Percentiles rank a stretch among this genome's conserved stretches.
Evolutionary conservation across 2,797 vertebrate genomes (phyloP).

Genomic region (Rhinogobio ventralis): DNA sequence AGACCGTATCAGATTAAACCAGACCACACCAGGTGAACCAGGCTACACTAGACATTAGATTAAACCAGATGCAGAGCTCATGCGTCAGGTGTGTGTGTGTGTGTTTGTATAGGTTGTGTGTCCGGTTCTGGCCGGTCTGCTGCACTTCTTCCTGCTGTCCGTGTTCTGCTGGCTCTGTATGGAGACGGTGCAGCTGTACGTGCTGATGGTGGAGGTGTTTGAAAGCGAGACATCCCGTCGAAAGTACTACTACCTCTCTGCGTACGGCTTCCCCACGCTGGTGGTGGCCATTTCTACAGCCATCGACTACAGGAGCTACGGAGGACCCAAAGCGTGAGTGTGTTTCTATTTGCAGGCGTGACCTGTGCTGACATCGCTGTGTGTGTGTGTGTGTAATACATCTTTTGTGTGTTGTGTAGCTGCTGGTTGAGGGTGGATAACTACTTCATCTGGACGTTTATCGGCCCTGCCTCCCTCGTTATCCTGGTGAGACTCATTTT

Average conservation of each 20-base stretch:
- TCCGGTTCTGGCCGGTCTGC: slow-evolving; percentile 87
- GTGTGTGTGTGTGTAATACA: background rate
- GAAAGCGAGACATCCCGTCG: slow-evolving; percentile 89
- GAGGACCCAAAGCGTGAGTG: slow-evolving; percentile 79
- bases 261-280: slow-evolving; percentile 89
- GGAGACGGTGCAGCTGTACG: slow-evolving; percentile 90
- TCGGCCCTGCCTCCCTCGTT: slow-evolving; percentile 87
- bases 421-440: slow-evolving; percentile 93
- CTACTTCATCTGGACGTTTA: slow-evolving; percentile 94
- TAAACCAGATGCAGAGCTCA: background rate
- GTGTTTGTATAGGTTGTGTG: slow-evolving; percentile 83
- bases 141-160: slow-evolving; percentile 92
- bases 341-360: slow-evolving; percentile 28
- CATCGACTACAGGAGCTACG: slow-evolving; percentile 91
- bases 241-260: slow-evolving; percentile 90
- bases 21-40: no score
- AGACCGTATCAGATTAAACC: background rate
- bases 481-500: slow-evolving; percentile 82
- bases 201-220: slow-evolving; percentile 91
- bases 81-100: background rate
- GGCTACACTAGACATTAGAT: background rate
- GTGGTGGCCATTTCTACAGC: slow-evolving; percentile 92
- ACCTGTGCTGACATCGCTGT: background rate
- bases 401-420: slow-evolving; percentile 67
- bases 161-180: slow-evolving; percentile 95